Evolutionary conservation across 2,797 vertebrate genomes (phyloP), one percentile per base, ranked within the genome.

Genomic region (Otolemur crassicaudatus): DNA sequence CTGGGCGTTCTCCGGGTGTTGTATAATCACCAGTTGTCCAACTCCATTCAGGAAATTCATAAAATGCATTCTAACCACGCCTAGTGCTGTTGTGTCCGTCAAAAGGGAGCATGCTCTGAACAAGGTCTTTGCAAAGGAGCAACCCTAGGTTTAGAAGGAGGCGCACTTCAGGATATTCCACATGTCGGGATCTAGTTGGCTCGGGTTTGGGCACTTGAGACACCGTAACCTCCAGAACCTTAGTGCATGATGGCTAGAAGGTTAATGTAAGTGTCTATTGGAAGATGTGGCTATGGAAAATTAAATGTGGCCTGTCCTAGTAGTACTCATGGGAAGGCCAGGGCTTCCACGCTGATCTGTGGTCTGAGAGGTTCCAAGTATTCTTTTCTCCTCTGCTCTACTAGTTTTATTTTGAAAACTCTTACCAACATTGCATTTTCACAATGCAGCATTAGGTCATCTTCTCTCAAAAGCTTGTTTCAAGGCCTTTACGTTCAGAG

Each of bases 81-180:
- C 4, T 25, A 20, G 12, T 63, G 29, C 87, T 76, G 58, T 29
- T 37, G 60, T 70, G 75, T 56, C 49, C 87, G 84, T 95, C 37
- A 67, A 61, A 83, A 73, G 29, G 73, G 61, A 70, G 34, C 34
- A 77, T 34, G 14, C 16, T 61, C 70, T 60, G 22, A 95, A 25
- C 17, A 91, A 67, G 40, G 40, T 82, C 69, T 89, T 95, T 61
- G 56, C 53, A 76, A 90, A 94, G 63, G 60, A 87, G 23, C 53
- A 20, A 72, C 37, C 49, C 49, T 8, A 17, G 27, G 31, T 70
- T 43, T 73, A 84, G 56, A 43, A 75, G 12, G 60, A 49, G 17
- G n/a, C 5, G 2, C 6, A 12, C 17, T 81, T 60, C 69, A 87
- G n/a, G 53, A 61, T 34, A 53, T 87, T 83, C 79, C 63, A 37